These are phyloP conservation scores for Nephrocerus scutellatus DNA, from an alignment of 2,888 invertebrate species.

Conservation along the genomic window DNA sequence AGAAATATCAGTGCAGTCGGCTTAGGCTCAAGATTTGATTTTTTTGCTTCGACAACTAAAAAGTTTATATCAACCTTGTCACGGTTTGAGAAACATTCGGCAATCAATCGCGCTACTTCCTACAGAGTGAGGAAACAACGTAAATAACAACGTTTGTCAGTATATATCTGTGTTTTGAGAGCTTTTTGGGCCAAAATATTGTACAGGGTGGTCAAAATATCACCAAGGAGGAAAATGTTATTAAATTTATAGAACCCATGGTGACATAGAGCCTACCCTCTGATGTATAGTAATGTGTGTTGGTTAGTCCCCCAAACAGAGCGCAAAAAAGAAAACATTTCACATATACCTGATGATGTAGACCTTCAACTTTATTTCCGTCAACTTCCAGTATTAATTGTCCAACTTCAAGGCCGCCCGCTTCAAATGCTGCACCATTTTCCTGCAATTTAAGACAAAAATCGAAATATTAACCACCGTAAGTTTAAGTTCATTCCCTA, in stretches of 20 bases:
- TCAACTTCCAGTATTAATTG: conserved; percentile 90
- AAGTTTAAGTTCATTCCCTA: background rate
- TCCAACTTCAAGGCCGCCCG: conserved; percentile 88
- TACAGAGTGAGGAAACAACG: conserved; percentile 17
- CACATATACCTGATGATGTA: conserved; percentile 64
- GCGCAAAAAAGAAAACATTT: too few relatives aligned
- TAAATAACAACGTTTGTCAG: background rate
- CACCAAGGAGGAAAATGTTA: too few relatives aligned
- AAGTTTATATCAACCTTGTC: conserved; percentile 85
- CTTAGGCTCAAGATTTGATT: conserved; percentile 85
- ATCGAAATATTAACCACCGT: background rate
- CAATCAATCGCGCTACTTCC: conserved; percentile 86
- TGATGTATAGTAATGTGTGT: too few relatives aligned
- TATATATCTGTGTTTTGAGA: too few relatives aligned
- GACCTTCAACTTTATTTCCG: conserved; percentile 68
- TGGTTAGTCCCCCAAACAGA: too few relatives aligned
- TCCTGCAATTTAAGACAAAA: conserved; percentile 55
- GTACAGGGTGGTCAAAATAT: too few relatives aligned
- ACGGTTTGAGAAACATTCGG: conserved; percentile 85
- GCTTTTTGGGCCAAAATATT: too few relatives aligned
- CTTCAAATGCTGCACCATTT: conserved; percentile 88
- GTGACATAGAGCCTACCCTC: too few relatives aligned
- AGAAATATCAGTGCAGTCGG: conserved; percentile 84
- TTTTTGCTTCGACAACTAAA: conserved; percentile 86
- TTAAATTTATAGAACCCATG: too few relatives aligned